Base-by-base conservation (phyloP, 1,140 invertebrate species). In the Dreissena polymorpha region DNA sequence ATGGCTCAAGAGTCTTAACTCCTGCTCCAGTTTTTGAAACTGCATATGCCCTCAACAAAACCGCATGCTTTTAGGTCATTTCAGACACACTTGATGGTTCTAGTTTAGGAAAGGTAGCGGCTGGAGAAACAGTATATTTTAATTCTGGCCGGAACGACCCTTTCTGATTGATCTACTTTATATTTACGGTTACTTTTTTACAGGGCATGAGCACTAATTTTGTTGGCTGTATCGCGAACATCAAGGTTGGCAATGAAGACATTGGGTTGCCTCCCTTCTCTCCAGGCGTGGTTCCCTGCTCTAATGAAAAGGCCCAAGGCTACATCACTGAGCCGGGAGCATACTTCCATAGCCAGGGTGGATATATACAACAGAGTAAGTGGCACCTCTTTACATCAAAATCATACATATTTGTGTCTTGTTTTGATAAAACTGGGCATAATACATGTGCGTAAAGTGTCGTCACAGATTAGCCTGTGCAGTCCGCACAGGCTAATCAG, bases 171-270 rank as follows among this genome's bases (percentile, higher is more conserved):
- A n/a, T 57, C 51, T 25, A 74, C 2, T 50, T 74, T 18, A 50
- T 16, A 72, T 5, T 72, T 39, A 2, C 18, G 2, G 18, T 72
- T 72, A 27, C n/a, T 69, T 55, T 82, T 51, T 84, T 91, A 53
- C 88, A 96, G 94, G 94, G 93, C 27, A 89, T 95, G 1, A 95
- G 95, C 55, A 88, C 89, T 3, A 95, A 96, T 25, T 99, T 98
- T 90, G 95, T 95, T 86, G 98, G 98, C 25, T 99, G 98, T 91
- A 93, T 99, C 18, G 94, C 95, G 71, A 96, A 97, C 69, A 95
- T 99, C 51, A 87, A 87, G 51, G 94, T 97, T 88, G 96, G 96
- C 88, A 95, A 94, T 39, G 93, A 95, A 85, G 91, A 92, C 14
- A 91, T 97, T 82, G 94, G 94, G 39, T 93, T 95, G 72, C 94